Evolutionary conservation across 2,797 vertebrate genomes (phyloP).

Genomic region (Sebastes iracundus): DNA sequence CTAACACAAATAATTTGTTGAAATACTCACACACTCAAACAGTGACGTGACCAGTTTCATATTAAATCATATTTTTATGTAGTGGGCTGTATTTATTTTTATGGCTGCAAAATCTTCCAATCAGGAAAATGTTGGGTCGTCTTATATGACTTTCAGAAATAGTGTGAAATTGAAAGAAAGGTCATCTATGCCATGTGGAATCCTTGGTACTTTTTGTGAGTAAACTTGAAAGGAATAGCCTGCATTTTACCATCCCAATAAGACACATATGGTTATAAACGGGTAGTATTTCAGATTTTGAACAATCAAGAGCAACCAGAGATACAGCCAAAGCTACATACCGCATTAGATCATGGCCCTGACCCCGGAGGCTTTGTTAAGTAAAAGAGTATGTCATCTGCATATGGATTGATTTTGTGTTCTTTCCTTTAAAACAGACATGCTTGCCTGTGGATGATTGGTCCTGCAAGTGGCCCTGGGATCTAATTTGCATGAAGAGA

Average conservation of each 20-base stretch:
- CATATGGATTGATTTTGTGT: not conserved
- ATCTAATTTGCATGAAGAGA: not conserved
- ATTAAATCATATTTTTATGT: not conserved
- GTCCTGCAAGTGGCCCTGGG: not conserved
- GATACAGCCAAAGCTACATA: not conserved
- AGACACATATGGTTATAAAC: not conserved
- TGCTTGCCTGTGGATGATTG: not conserved
- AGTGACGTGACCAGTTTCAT: not conserved
- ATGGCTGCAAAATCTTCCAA: not conserved
- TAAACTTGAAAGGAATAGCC: slow-evolving; percentile 1
- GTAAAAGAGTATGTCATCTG: not conserved
- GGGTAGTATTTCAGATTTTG: not conserved
- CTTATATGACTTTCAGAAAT: not conserved
- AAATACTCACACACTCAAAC: not conserved
- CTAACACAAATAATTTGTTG: not conserved
- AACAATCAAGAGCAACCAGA: not conserved
- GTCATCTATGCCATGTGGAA: not conserved
- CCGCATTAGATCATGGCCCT: not conserved
- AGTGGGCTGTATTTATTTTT: not conserved
- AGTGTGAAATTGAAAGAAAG: not conserved
- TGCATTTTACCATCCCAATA: not conserved
- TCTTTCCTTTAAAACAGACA: not conserved
- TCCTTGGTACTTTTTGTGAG: slow-evolving; percentile 5
- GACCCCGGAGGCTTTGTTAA: not conserved
- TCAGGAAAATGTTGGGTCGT: not conserved